Conservation (phyloP, 2,888 invertebrate genomes). For the Phanerotoma sp. region DNA sequence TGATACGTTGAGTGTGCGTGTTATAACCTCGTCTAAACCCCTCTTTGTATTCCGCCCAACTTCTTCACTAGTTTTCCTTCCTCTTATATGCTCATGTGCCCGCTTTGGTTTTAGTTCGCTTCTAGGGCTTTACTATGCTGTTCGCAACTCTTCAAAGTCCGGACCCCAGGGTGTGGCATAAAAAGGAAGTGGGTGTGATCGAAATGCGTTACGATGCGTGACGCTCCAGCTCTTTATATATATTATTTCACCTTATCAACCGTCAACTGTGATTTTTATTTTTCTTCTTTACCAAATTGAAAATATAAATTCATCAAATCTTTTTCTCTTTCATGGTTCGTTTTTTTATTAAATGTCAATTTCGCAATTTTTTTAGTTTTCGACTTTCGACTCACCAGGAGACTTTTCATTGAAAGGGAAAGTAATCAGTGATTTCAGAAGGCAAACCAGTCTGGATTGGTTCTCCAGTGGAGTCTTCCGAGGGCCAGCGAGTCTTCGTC, state of each 20-base stretch:
- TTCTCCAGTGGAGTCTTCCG: not conserved
- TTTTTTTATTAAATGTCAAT: slow-evolving; percentile 25
- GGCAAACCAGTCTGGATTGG: slow-evolving; percentile 27
- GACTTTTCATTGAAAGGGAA: too few species aligned
- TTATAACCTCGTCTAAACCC: slow-evolving; percentile 18
- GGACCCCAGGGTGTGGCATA: slow-evolving; percentile 54
- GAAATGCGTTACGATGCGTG: slow-evolving; percentile 54
- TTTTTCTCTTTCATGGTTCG: slow-evolving; percentile 10
- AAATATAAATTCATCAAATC: too few species aligned
- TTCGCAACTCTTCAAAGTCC: slow-evolving; percentile 30
- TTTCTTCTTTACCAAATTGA: not conserved
- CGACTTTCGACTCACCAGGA: not conserved
- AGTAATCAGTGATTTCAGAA: slow-evolving; percentile 17
- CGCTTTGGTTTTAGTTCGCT: not conserved
- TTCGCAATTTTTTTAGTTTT: slow-evolving; percentile 6
- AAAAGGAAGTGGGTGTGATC: slow-evolving; percentile 58
- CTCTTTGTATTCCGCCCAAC: slow-evolving; percentile 7
- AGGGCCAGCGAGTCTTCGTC: slow-evolving; percentile 23
- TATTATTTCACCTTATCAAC: not conserved
- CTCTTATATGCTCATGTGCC: not conserved
- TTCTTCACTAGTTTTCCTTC: not conserved
- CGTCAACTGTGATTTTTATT: slow-evolving; percentile 2
- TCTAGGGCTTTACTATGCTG: not conserved
- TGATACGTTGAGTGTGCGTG: slow-evolving; percentile 30
- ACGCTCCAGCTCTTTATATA: slow-evolving; percentile 26